Evolutionary conservation across 2,113 vertebrate species (phyloP).

Genomic region (Agelaius tricolor): DNA sequence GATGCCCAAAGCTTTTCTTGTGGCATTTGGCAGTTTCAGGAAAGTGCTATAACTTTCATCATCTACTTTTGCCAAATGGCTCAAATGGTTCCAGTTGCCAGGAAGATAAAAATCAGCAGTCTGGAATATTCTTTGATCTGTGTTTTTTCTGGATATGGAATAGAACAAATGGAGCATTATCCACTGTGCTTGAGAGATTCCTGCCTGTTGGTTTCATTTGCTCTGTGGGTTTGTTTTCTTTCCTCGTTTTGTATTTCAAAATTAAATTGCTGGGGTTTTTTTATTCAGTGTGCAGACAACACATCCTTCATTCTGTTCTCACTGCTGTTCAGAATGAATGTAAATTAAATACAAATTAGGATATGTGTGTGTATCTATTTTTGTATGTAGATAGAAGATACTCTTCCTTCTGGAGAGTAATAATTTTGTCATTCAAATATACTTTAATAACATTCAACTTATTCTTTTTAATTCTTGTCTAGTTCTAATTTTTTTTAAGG

Average conservation of each 20-base stretch:
- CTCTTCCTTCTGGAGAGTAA: not conserved
- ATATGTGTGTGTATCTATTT: not conserved
- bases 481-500: not conserved
- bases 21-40: constrained; percentile 44
- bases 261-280: not conserved
- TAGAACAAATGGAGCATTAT: not conserved
- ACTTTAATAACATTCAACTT: not conserved
- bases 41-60: constrained; percentile 12
- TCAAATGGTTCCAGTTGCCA: not conserved
- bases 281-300: not conserved
- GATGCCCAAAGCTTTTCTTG: constrained; percentile 46
- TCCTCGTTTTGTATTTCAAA: not conserved
- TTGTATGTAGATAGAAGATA: not conserved
- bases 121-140: constrained; percentile 27
- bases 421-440: not conserved
- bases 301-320: constrained; percentile 31
- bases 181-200: not conserved
- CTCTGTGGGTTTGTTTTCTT: not conserved
- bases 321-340: not conserved
- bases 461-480: not conserved
- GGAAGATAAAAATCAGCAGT: constrained; percentile 26
- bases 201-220: not conserved
- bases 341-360: constrained; percentile 29
- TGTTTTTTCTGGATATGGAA: not conserved
- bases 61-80: constrained; percentile 21